phyloP scores from a whole-genome alignment of 2,113 vertebrate genomes.

The Sturnira hondurensis region DNA sequence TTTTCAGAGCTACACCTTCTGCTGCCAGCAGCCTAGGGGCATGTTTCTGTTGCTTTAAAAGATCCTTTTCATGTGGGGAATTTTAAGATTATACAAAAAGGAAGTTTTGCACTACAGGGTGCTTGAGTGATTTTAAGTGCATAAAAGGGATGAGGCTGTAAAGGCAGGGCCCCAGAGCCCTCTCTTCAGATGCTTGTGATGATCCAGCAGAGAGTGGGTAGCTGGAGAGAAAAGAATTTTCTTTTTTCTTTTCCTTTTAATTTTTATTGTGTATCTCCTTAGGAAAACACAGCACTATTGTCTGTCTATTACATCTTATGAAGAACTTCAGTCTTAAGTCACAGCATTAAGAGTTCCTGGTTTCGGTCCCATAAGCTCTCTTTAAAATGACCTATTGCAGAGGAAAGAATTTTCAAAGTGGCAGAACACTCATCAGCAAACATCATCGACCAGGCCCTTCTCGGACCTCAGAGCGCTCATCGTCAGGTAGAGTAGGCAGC shows the following conservation, averaged over 20 bases:
- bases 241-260: background rate
- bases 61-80: conserved; percentile 48
- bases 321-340: too few species aligned
- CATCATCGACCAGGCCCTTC: background rate
- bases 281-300: too few species aligned
- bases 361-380: too few species aligned
- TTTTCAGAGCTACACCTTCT: conserved; percentile 54
- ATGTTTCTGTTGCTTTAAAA: conserved; percentile 56
- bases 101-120: background rate
- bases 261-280: too few species aligned
- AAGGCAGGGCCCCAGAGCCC: background rate
- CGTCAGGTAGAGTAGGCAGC: background rate
- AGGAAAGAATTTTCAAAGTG: background rate
- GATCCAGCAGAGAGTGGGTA: background rate
- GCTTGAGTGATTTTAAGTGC: background rate
- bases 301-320: too few species aligned
- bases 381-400: background rate
- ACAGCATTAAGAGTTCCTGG: too few species aligned
- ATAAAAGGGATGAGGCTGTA: background rate
- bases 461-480: background rate
- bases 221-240: background rate
- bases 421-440: background rate
- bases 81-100: conserved; percentile 39
- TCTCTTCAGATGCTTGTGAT: background rate
- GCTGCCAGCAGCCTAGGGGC: conserved; percentile 39